Conservation (phyloP, 1,140 invertebrate genomes). For the Lasioglossum albipes region DNA sequence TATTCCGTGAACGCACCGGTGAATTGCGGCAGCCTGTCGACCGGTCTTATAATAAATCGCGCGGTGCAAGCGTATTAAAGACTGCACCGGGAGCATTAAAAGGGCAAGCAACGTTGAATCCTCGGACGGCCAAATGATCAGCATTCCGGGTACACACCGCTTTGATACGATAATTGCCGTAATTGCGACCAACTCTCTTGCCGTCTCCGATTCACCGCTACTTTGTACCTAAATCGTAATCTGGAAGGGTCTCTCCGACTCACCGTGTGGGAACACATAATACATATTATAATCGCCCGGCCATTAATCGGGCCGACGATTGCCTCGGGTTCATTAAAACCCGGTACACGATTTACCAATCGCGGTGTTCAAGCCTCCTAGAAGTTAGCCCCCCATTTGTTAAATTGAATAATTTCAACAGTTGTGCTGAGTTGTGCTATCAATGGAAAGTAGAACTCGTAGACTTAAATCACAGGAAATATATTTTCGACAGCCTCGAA, state of each 20-base stretch:
- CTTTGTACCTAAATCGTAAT: conserved; percentile 9
- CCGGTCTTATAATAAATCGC: conserved; percentile 29
- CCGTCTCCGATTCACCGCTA: background rate
- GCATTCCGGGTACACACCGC: conserved; percentile 16
- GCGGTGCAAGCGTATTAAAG: background rate
- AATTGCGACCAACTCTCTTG: conserved; percentile 4
- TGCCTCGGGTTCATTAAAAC: conserved; percentile 1
- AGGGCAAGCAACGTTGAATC: background rate
- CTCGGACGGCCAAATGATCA: conserved; percentile 3
- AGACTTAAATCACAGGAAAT: no score
- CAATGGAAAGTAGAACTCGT: background rate
- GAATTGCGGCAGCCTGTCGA: conserved; percentile 35
- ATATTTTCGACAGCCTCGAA: no score
- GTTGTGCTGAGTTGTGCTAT: no score
- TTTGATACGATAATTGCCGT: conserved; percentile 30
- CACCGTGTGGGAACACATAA: background rate
- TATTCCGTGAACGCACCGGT: conserved; percentile 28
- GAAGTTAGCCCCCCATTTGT: no score
- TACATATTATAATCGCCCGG: background rate
- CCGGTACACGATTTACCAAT: background rate
- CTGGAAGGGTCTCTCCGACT: background rate
- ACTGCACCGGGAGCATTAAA: conserved; percentile 17
- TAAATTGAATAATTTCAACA: no score
- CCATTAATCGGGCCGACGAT: background rate
- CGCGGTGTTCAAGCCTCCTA: background rate